phyloP scores from a whole-genome alignment of 64 coral and sea anemone species.

The Acropora tenuis region DNA sequence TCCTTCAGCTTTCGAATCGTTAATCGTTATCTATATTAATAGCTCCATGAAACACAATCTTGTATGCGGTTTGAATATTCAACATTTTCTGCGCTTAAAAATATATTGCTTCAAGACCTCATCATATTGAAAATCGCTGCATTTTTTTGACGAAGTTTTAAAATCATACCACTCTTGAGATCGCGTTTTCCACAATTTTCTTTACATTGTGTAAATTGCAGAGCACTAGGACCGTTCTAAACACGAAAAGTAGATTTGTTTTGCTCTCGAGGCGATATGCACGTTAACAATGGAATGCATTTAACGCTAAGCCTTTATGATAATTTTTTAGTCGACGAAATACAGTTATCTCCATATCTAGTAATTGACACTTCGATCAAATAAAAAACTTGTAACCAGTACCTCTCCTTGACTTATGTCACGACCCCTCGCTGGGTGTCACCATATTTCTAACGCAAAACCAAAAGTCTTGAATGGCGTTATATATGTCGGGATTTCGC shows the following conservation, averaged over 20 bases:
- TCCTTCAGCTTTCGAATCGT: neutral
- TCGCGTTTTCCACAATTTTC: neutral
- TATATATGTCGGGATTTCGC: too few relatives aligned
- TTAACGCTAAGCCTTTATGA: neutral
- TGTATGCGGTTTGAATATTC: slow-evolving; percentile 21
- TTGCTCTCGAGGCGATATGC: neutral
- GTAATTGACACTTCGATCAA: slow-evolving; percentile 6
- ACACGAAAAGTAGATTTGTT: neutral
- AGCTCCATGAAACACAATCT: neutral
- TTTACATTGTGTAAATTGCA: neutral
- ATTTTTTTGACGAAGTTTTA: neutral
- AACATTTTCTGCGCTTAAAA: slow-evolving; percentile 1
- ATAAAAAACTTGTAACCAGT: slow-evolving; percentile 22
- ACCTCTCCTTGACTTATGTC: neutral
- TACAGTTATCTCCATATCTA: neutral
- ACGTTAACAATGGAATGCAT: slow-evolving; percentile 31
- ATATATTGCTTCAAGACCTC: neutral
- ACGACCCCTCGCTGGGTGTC: neutral
- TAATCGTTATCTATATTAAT: slow-evolving; percentile 23
- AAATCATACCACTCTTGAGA: neutral
- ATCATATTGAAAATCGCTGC: neutral
- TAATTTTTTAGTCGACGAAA: slow-evolving; percentile 21
- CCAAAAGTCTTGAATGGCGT: too few relatives aligned
- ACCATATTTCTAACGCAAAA: too few relatives aligned
- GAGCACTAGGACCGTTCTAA: neutral